Conservation (phyloP, 2,888 invertebrate species). For the Stenodera caucasica region DNA sequence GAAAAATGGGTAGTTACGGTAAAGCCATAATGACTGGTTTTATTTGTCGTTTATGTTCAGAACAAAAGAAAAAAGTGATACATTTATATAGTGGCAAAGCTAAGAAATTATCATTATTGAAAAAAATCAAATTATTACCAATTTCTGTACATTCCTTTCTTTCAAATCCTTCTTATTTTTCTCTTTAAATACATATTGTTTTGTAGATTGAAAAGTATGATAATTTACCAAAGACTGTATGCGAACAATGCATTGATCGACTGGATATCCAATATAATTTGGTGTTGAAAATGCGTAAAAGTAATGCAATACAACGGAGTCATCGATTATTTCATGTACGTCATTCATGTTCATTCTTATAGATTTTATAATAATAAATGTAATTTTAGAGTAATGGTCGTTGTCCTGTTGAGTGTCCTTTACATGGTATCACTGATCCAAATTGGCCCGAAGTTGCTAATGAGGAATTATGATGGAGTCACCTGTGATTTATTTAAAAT, state of each 20-base stretch:
- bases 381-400: constrained; percentile 46
- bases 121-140: constrained; percentile 80
- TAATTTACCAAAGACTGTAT: constrained; percentile 70
- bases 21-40: constrained; percentile 80
- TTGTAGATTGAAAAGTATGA: constrained; percentile 53
- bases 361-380: too few relatives aligned
- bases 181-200: too few relatives aligned
- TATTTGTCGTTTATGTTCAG: constrained; percentile 82
- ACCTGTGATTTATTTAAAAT: constrained; percentile 9
- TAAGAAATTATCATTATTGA: constrained; percentile 70
- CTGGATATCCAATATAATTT: constrained; percentile 59
- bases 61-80: constrained; percentile 81
- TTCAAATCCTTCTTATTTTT: not conserved
- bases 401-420: constrained; percentile 49
- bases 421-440: constrained; percentile 42
- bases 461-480: constrained; percentile 22
- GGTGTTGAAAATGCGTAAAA: constrained; percentile 57
- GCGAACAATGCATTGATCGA: constrained; percentile 60
- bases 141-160: constrained; percentile 70
- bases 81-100: constrained; percentile 84
- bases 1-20: constrained; percentile 77
- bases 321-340: constrained; percentile 51
- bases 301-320: constrained; percentile 45
- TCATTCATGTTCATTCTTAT: constrained; percentile 17
- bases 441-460: constrained; percentile 31